phyloP scores from a whole-genome alignment of 2,797 vertebrate species.

The Onychomys torridus region DNA sequence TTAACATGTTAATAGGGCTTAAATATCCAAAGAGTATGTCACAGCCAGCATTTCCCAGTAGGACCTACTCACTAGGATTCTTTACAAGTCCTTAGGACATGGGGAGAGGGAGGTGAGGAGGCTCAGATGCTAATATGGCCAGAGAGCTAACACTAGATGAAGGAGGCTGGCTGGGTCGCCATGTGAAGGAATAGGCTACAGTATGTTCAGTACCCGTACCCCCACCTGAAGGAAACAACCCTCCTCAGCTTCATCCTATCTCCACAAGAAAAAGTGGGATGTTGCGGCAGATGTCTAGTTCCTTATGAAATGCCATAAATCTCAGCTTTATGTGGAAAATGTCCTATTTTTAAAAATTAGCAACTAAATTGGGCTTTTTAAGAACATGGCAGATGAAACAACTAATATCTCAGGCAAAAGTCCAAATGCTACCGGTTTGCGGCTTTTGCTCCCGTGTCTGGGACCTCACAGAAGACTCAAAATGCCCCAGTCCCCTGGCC shows the following conservation, averaged over 20 bases:
- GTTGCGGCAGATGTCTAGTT: background rate
- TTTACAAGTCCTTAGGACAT: background rate
- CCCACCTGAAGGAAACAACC: background rate
- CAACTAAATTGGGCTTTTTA: background rate
- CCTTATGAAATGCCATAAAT: background rate
- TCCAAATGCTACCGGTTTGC: background rate
- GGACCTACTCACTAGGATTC: background rate
- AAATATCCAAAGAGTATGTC: background rate
- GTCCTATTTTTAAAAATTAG: background rate
- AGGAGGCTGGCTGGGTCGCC: fast-evolving
- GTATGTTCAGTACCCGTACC: background rate
- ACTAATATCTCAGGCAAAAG: background rate
- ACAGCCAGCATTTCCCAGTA: background rate
- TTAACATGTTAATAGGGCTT: background rate
- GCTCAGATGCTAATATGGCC: background rate
- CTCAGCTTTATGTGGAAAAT: background rate
- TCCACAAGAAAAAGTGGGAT: background rate
- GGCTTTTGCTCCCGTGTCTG: background rate
- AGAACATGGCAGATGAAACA: background rate
- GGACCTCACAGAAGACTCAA: background rate
- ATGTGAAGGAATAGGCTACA: fast-evolving
- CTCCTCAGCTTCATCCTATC: background rate
- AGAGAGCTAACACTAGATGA: fast-evolving
- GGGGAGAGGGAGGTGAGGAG: background rate
- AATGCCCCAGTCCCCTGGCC: background rate